These are phyloP conservation scores for Oreochromis aureus DNA, from an alignment of 2,113 vertebrate species.

Conservation along the genomic window DNA sequence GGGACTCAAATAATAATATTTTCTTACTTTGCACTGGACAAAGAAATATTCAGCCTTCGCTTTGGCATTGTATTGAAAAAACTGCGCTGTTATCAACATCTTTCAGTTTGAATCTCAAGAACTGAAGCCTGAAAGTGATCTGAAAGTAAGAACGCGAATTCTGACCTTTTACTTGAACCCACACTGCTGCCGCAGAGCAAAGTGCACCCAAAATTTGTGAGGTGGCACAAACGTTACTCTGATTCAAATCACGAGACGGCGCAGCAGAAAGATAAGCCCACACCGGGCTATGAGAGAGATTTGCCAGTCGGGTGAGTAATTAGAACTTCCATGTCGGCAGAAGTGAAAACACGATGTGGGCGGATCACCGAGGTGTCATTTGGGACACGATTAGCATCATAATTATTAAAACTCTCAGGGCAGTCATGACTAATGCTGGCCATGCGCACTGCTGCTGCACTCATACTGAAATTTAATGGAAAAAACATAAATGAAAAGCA, in stretches of 20 bases:
- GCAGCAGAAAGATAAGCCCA: neutral
- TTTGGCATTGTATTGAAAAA: neutral
- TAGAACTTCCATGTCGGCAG: neutral
- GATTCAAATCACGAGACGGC: neutral
- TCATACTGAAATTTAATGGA: neutral
- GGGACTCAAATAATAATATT: fast-evolving
- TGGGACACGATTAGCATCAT: neutral
- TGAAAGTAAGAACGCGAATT: neutral
- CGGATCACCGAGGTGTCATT: neutral
- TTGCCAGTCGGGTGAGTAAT: slow-evolving; percentile 15
- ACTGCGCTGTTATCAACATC: neutral
- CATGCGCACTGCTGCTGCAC: neutral
- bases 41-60: neutral
- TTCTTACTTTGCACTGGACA: neutral
- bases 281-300: neutral
- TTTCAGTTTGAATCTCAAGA: neutral
- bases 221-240: neutral
- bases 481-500: neutral
- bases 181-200: neutral
- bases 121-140: neutral
- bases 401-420: neutral
- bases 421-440: neutral
- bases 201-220: neutral
- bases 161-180: neutral
- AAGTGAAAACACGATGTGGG: neutral